Evolutionary conservation across 2,113 vertebrate species (phyloP).

Genomic region (Psophia crepitans): DNA sequence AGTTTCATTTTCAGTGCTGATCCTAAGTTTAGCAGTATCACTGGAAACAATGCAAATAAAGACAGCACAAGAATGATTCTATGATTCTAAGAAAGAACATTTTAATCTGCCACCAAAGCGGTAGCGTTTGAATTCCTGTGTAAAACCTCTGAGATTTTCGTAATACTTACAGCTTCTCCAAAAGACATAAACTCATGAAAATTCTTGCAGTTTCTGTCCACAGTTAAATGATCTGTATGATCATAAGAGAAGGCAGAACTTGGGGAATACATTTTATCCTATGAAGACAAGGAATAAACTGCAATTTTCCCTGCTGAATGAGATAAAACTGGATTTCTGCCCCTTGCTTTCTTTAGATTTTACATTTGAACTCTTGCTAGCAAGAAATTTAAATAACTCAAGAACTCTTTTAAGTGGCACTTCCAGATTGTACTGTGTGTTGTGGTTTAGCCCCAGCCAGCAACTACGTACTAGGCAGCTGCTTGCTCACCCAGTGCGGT

Average conservation of each 20-base stretch:
- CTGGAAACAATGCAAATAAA: background rate
- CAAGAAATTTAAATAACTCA: background rate
- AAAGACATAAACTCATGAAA: background rate
- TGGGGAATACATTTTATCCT: background rate
- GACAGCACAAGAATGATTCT: too few relatives aligned
- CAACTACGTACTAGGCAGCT: too few relatives aligned
- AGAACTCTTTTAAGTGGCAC: background rate
- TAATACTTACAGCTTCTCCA: background rate
- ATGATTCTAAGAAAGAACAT: background rate
- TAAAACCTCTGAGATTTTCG: background rate
- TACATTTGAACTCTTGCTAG: background rate
- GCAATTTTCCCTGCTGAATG: background rate
- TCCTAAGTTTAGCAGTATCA: background rate
- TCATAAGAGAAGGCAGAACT: background rate
- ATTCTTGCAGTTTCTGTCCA: background rate
- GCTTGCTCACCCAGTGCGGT: too few relatives aligned
- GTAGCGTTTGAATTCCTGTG: background rate
- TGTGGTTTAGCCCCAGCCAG: too few relatives aligned
- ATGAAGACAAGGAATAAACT: background rate
- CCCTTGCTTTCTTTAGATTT: background rate
- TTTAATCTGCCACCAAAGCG: background rate
- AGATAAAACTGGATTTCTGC: background rate
- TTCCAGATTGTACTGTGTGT: background rate
- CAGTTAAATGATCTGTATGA: background rate
- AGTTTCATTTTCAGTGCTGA: background rate